Percentiles rank a stretch among this genome's conserved stretches.
phyloP scores from a whole-genome alignment of 2,888 invertebrate genomes.

The Agonopterix alstromeriana region DNA sequence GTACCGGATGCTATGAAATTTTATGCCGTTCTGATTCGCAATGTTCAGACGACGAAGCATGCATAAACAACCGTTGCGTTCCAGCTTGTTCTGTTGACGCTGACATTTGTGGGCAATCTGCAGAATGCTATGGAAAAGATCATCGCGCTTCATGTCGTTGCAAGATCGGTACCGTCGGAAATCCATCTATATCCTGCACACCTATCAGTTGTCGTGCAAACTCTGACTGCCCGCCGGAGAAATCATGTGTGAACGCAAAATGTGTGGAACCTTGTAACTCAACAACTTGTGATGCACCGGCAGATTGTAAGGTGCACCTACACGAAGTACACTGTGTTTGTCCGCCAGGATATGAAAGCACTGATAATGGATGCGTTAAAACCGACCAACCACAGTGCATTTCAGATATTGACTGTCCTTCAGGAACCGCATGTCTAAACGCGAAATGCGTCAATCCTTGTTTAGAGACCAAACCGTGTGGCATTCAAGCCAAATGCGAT shows the following conservation, averaged over 20 bases:
- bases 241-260: slow-evolving; percentile 88
- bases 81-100: slow-evolving; percentile 86
- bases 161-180: slow-evolving; percentile 86
- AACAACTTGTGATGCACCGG: slow-evolving; percentile 83
- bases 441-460: slow-evolving; percentile 91
- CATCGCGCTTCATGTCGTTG: slow-evolving; percentile 92
- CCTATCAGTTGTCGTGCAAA: slow-evolving; percentile 88
- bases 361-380: slow-evolving; percentile 77
- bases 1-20: slow-evolving; percentile 85
- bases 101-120: slow-evolving; percentile 84
- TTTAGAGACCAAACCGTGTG: slow-evolving; percentile 86
- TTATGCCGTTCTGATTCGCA: slow-evolving; percentile 85
- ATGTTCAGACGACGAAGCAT: slow-evolving; percentile 89
- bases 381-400: slow-evolving; percentile 80
- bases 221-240: slow-evolving; percentile 87
- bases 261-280: slow-evolving; percentile 86
- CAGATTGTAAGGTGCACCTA: slow-evolving; percentile 85
- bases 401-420: slow-evolving; percentile 88
- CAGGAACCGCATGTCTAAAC: slow-evolving; percentile 88
- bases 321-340: slow-evolving; percentile 89
- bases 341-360: slow-evolving; percentile 84
- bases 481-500: slow-evolving; percentile 86
- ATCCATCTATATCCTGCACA: slow-evolving; percentile 86
- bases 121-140: slow-evolving; percentile 87
- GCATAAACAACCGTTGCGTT: slow-evolving; percentile 88